phyloP scores from a whole-genome alignment of 2,113 vertebrate species.

The Pluvianellus socialis region DNA sequence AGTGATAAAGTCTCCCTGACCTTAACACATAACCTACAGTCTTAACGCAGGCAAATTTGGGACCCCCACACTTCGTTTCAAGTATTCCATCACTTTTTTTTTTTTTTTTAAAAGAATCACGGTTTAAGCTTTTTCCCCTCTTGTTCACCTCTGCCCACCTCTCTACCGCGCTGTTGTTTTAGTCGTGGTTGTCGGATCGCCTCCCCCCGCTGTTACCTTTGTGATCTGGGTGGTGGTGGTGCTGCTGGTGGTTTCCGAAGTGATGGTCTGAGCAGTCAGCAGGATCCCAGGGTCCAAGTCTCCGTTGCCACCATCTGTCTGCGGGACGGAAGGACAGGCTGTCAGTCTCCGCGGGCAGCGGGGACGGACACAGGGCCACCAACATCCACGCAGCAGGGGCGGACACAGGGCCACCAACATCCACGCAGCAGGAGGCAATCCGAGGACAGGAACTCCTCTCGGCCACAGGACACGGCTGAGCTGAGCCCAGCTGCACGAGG shows the following conservation, averaged over 20 bases:
- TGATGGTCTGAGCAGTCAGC: slow-evolving; percentile 96
- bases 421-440: not conserved
- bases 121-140: not conserved
- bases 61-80: not conserved
- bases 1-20: too few relatives aligned
- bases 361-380: not conserved
- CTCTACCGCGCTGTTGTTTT: fast-evolving
- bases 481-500: not conserved
- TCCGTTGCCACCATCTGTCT: slow-evolving; percentile 82
- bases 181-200: fast-evolving
- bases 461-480: not conserved
- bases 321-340: slow-evolving; percentile 41
- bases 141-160: not conserved
- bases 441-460: not conserved
- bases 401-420: not conserved
- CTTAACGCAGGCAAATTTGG: not conserved
- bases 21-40: not conserved
- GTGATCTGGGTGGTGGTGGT: slow-evolving; percentile 99
- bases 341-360: not conserved
- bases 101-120: not conserved
- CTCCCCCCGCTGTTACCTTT: slow-evolving; percentile 79
- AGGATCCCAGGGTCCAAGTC: slow-evolving; percentile 90
- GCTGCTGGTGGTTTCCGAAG: slow-evolving; percentile 94
- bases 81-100: not conserved
- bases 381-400: not conserved